Evolutionary conservation across 2,113 vertebrate species (phyloP).

Genomic region (Bos indicus): DNA sequence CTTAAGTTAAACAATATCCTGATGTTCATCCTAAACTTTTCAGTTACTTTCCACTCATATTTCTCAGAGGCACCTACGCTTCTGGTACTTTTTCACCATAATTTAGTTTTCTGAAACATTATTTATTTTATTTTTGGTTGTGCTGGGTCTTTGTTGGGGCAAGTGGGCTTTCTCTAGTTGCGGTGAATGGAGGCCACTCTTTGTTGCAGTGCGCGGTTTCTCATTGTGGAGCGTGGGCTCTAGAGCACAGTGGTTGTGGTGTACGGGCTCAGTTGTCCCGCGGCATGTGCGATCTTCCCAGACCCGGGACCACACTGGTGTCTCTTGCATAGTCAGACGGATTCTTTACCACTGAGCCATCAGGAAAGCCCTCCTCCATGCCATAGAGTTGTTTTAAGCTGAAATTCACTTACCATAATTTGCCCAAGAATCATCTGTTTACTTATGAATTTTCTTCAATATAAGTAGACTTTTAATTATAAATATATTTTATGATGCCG

Average conservation of each 20-base stretch:
- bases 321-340: rapidly evolving
- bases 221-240: neutral
- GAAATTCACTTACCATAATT: neutral
- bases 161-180: neutral
- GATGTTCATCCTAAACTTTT: neutral
- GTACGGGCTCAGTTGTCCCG: neutral
- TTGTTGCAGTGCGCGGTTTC: neutral
- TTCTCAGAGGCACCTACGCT: neutral
- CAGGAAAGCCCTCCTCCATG: neutral
- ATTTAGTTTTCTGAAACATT: neutral
- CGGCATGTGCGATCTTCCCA: rapidly evolving
- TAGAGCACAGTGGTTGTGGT: neutral
- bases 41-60: neutral
- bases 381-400: neutral
- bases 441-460: neutral
- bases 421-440: neutral
- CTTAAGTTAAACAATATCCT: neutral
- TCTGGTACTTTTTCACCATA: neutral
- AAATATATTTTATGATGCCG: neutral
- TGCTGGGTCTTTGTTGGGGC: neutral
- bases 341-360: neutral
- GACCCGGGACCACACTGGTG: neutral
- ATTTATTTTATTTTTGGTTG: neutral
- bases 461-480: neutral
- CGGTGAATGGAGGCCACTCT: neutral